Evolutionary conservation across 2,113 vertebrate genomes (phyloP).

Genomic region (Variabilichromis moorii): DNA sequence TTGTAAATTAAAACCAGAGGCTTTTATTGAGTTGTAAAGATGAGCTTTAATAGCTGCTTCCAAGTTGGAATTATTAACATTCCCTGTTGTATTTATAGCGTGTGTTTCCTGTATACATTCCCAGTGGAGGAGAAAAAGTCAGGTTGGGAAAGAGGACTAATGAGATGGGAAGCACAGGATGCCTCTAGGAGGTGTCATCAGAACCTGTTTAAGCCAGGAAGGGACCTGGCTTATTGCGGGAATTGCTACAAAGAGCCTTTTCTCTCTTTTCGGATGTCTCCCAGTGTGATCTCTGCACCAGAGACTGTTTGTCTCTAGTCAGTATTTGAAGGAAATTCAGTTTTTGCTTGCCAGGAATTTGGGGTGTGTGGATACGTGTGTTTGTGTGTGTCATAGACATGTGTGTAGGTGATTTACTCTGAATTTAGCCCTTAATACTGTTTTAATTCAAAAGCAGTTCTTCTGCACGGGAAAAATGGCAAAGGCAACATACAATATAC

Average conservation of each 20-base stretch:
- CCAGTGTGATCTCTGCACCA: not conserved
- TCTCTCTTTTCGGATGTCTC: slow-evolving; percentile 24
- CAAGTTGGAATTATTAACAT: slow-evolving; percentile 23
- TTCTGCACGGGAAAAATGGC: slow-evolving; percentile 20
- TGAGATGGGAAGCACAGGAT: not conserved
- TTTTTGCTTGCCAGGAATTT: not conserved
- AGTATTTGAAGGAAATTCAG: not conserved
- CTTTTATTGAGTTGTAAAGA: not conserved
- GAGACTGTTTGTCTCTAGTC: slow-evolving; percentile 1
- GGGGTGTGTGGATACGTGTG: not conserved
- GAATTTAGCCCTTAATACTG: slow-evolving; percentile 1
- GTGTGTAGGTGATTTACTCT: slow-evolving; percentile 18
- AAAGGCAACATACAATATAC: slow-evolving; percentile 13
- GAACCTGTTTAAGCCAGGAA: slow-evolving; percentile 10
- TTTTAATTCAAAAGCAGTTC: slow-evolving; percentile 16
- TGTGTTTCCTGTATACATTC: slow-evolving; percentile 43
- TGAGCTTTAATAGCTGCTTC: slow-evolving; percentile 13
- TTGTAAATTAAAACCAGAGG: slow-evolving; percentile 24
- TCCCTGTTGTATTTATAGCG: slow-evolving; percentile 21
- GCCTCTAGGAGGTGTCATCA: slow-evolving; percentile 37
- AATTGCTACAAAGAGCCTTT: slow-evolving; percentile 33
- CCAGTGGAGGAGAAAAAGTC: not conserved
- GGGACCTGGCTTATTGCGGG: not conserved
- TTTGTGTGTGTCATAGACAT: not conserved
- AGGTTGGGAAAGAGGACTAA: not conserved